Percentiles rank a stretch among this genome's conserved stretches.
Conservation (phyloP, 2,888 invertebrate species). For the Epicampocera succincta region DNA sequence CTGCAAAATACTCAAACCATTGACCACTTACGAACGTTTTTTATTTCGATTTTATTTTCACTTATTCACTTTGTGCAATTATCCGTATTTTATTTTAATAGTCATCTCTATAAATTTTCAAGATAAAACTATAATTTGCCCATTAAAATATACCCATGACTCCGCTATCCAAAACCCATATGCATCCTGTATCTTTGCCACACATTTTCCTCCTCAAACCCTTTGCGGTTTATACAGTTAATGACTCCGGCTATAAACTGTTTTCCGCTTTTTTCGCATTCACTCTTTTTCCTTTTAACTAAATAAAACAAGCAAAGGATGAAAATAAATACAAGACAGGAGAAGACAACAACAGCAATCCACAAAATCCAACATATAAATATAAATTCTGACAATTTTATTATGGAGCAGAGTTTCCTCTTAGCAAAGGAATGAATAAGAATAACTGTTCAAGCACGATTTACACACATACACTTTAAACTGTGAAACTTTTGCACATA, state of each 20-base stretch:
- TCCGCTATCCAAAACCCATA: conserved; percentile 22
- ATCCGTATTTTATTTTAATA: conserved; percentile 64
- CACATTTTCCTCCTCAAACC: conserved; percentile 44
- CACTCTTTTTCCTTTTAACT: conserved; percentile 50
- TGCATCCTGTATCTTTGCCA: conserved; percentile 31
- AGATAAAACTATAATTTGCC: conserved; percentile 69
- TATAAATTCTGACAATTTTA: conserved; percentile 67
- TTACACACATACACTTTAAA: conserved; percentile 36
- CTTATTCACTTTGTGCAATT: conserved; percentile 57
- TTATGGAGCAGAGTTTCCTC: conserved; percentile 49
- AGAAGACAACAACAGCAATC: background rate
- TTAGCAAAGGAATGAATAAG: conserved; percentile 16
- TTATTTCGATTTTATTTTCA: conserved; percentile 19
- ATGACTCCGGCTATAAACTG: conserved; percentile 68
- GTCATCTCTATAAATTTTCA: conserved; percentile 64
- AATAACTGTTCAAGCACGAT: conserved; percentile 15
- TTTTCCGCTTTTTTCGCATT: conserved; percentile 40
- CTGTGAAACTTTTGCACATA: conserved; percentile 40
- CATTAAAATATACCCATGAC: conserved; percentile 66
- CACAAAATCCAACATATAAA: conserved; percentile 28
- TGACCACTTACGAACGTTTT: conserved; percentile 14
- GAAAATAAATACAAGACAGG: conserved; percentile 32
- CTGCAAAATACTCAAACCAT: background rate
- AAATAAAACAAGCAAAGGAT: conserved; percentile 60
- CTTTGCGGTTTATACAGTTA: conserved; percentile 65